Evolutionary conservation across 1,140 invertebrate genomes (phyloP), one percentile per base, ranked within the genome.

Genomic region (Halesus radiatus): DNA sequence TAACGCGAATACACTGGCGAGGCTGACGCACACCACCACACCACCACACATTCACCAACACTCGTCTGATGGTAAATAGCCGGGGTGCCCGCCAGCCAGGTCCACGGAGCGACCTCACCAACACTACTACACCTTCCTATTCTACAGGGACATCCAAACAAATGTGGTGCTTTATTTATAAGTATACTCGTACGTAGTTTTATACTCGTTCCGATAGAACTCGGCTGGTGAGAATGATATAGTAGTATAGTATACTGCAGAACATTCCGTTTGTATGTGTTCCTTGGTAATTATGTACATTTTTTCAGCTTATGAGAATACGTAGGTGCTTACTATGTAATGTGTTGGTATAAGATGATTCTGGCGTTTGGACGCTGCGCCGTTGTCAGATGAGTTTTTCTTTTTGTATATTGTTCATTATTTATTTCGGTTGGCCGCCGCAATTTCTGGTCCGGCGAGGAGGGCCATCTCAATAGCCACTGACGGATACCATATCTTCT

Each of bases 31-130:
- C 68, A 53, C 18, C 0, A 7, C 3, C 50, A 3, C 68, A 20
- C 64, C 0, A 20, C 3, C 60, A 26, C 62, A 16, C 72, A n/a
- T n/a, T n/a, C n/a, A 37, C 72, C 13, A 26, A 23, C 18, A 18
- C 62, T 22, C 45, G 29, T 20, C 18, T 10, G 37, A 23, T 53
- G 32, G 72, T 54, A 58, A 75, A 75, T 75, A 72, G 72, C 72
- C 72, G 54, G 72, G 72, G 72, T 75, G 72, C 72, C 72, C 22
- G 68, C 62, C 62, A 32, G 60, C 66, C 66, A 70, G 68, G 68
- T 68, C 68, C 68, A 26, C 18, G 54, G 29, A 58, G 72, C 72
- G 72, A 75, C 72, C 72, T 75, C 72, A 75, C 72, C 72, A 26
- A 58, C 72, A 75, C 72, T 32, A 56, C 15, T 7, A 75, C 54